Conservation (phyloP, 2,113 vertebrate genomes). For the Sapayoa aenigma region DNA sequence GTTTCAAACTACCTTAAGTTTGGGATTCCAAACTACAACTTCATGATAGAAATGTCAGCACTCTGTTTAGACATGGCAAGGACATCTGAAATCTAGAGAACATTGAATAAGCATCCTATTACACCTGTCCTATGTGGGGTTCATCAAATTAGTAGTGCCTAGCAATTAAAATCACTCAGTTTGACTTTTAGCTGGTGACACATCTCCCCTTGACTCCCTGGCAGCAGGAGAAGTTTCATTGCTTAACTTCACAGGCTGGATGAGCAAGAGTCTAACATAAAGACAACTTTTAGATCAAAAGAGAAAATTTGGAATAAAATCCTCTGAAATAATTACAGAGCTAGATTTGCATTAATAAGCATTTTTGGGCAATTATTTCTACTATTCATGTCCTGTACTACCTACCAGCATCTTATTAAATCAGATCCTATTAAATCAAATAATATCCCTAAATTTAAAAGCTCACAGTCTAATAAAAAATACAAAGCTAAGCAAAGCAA, state of each 20-base stretch:
- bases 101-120: background rate
- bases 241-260: background rate
- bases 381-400: background rate
- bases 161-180: background rate
- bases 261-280: background rate
- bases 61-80: background rate
- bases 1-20: background rate
- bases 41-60: background rate
- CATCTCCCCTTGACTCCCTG: background rate
- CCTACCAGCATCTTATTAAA: background rate
- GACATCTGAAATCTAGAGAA: background rate
- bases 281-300: background rate
- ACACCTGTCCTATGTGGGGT: background rate
- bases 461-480: background rate
- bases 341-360: background rate
- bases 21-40: background rate
- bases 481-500: background rate
- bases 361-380: slow-evolving; percentile 7
- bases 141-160: background rate
- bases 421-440: background rate
- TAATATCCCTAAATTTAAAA: background rate
- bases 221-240: background rate
- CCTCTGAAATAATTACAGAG: background rate
- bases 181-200: background rate
- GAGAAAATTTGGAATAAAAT: background rate